phyloP scores from a whole-genome alignment of 2,888 invertebrate genomes.

The Diarsia rubi region DNA sequence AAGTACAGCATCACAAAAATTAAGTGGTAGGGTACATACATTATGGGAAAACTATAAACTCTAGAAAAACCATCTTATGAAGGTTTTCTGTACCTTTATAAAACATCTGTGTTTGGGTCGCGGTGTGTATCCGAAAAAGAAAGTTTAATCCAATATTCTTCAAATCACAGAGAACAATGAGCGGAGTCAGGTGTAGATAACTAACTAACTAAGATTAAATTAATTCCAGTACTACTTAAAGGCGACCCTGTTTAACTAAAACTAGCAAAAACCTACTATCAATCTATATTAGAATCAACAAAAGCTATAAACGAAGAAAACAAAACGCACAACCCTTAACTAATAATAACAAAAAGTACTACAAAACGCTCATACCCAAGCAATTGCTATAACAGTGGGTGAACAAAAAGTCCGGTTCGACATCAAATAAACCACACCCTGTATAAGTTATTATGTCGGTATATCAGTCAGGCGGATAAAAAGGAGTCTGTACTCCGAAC shows the following conservation, averaged over 20 bases:
- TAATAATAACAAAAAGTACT: constrained; percentile 20
- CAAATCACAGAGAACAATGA: not conserved
- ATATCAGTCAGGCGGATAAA: constrained; percentile 74
- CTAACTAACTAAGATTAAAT: not conserved
- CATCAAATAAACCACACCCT: constrained; percentile 56
- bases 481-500: constrained; percentile 78
- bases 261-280: not conserved
- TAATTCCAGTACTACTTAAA: not conserved
- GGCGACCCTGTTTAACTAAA: not conserved
- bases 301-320: not conserved
- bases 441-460: constrained; percentile 68
- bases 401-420: constrained; percentile 47
- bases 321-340: not conserved
- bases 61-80: not conserved
- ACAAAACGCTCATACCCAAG: constrained; percentile 28
- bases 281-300: not conserved
- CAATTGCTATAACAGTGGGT: constrained; percentile 40
- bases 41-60: not conserved
- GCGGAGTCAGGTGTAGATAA: not conserved
- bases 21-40: not conserved
- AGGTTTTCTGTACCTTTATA: not conserved
- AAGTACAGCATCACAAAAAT: not conserved
- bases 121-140: not conserved
- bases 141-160: not conserved
- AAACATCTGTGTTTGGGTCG: not conserved